Percentiles rank a stretch among this genome's conserved stretches.
phyloP scores from a whole-genome alignment of 2,797 vertebrate genomes.

The Myotis daubentonii region DNA sequence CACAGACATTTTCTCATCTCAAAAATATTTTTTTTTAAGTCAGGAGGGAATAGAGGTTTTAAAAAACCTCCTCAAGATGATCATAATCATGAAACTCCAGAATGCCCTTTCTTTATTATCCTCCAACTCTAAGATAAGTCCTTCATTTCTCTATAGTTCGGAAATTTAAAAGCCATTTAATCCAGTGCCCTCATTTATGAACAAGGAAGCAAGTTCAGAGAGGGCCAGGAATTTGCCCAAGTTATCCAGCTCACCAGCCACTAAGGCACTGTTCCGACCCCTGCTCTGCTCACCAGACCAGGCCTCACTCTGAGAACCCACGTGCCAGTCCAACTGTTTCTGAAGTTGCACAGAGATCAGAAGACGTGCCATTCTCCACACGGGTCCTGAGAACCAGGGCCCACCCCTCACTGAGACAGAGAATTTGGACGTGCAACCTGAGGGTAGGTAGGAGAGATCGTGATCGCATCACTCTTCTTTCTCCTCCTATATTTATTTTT shows the following conservation, averaged over 20 bases:
- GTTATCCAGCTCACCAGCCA: background rate
- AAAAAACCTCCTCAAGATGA: background rate
- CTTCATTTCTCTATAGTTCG: background rate
- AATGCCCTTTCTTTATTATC: background rate
- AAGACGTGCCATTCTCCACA: background rate
- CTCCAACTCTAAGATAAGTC: background rate
- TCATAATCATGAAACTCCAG: background rate
- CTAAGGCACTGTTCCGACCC: background rate
- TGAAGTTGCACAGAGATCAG: background rate
- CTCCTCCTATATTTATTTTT: background rate
- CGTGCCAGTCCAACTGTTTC: background rate
- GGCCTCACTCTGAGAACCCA: background rate
- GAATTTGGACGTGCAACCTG: accelerated
- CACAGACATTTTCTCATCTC: background rate
- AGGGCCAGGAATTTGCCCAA: background rate
- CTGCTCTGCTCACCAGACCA: background rate
- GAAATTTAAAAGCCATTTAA: background rate
- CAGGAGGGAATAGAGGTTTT: background rate
- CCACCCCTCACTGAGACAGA: background rate
- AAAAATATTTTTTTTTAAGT: slow-evolving; percentile 16
- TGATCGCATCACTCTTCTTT: background rate
- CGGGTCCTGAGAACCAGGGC: background rate
- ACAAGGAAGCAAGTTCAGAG: background rate
- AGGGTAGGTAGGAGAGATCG: background rate
- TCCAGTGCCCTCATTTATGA: background rate